phyloP scores from a whole-genome alignment of 2,113 vertebrate genomes.

The Megatriorchis doriae region DNA sequence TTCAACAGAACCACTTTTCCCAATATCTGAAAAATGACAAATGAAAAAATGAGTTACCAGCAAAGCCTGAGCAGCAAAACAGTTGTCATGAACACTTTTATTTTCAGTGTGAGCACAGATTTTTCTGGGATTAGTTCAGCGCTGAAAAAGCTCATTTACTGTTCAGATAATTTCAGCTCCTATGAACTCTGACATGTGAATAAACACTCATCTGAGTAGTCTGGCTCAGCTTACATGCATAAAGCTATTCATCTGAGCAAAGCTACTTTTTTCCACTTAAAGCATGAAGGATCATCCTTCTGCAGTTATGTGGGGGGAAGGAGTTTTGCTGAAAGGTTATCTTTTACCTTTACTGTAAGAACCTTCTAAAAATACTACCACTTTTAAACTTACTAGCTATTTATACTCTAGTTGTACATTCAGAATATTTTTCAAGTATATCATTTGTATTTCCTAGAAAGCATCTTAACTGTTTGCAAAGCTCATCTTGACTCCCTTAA shows the following conservation, averaged over 20 bases:
- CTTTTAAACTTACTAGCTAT: not conserved
- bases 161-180: constrained; percentile 25
- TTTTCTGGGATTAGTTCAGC: not conserved
- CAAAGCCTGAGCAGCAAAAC: not conserved
- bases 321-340: not conserved
- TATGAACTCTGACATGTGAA: not conserved
- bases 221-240: not conserved
- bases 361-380: not conserved
- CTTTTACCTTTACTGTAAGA: not conserved
- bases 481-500: not conserved
- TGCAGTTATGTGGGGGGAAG: not conserved
- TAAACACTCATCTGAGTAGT: not conserved
- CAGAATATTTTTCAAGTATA: not conserved
- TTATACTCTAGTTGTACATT: not conserved
- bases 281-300: not conserved
- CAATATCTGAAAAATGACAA: not conserved
- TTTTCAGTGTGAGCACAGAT: not conserved
- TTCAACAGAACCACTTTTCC: not conserved
- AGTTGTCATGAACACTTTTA: not conserved
- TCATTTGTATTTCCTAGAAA: constrained; percentile 13
- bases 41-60: not conserved
- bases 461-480: not conserved
- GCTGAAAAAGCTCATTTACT: not conserved
- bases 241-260: not conserved
- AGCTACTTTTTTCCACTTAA: not conserved